Percentiles rank a stretch among this genome's conserved stretches.
These are phyloP conservation scores for Aurelia sp. DNA, from an alignment of 30 jellyfish, hydroid and myxozoan species.

Conservation along the genomic window DNA sequence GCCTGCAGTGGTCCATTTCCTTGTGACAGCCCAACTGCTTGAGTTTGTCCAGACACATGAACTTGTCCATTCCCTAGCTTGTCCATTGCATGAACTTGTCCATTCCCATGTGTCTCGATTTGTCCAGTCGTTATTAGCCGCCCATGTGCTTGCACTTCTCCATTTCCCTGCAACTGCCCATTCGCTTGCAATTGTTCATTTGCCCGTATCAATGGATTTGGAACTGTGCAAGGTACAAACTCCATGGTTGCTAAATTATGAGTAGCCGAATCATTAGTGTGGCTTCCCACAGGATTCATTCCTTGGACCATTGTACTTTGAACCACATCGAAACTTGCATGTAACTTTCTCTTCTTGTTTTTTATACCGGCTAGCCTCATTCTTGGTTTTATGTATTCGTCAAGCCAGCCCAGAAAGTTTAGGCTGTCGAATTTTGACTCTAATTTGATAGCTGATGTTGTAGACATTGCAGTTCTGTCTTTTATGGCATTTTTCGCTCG, in stretches of 20 bases:
- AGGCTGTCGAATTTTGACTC: constrained; percentile 15
- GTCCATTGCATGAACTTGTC: too few relatives aligned
- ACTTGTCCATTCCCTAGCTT: too few relatives aligned
- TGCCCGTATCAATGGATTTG: constrained; percentile 42
- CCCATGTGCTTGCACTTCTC: too few relatives aligned
- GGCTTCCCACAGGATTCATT: too few relatives aligned
- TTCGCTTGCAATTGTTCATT: constrained; percentile 18
- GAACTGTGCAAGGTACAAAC: constrained; percentile 15
- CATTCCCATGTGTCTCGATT: too few relatives aligned
- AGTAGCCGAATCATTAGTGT: too few relatives aligned
- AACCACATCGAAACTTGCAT: too few relatives aligned
- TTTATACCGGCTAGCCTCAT: constrained; percentile 12
- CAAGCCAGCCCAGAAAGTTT: constrained; percentile 28
- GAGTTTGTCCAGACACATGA: too few relatives aligned
- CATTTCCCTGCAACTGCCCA: background rate
- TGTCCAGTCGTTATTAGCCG: too few relatives aligned
- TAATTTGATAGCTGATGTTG: constrained; percentile 10
- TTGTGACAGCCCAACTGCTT: too few relatives aligned
- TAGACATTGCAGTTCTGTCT: background rate
- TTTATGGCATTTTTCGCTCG: constrained; percentile 33
- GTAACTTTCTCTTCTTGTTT: background rate
- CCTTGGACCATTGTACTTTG: too few relatives aligned
- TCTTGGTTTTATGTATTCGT: constrained; percentile 35
- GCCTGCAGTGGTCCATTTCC: too few relatives aligned
- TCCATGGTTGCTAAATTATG: background rate